Percentiles rank a stretch among this genome's conserved stretches.
phyloP scores from a whole-genome alignment of 2,113 vertebrate genomes.

The Fukomys damarensis region DNA sequence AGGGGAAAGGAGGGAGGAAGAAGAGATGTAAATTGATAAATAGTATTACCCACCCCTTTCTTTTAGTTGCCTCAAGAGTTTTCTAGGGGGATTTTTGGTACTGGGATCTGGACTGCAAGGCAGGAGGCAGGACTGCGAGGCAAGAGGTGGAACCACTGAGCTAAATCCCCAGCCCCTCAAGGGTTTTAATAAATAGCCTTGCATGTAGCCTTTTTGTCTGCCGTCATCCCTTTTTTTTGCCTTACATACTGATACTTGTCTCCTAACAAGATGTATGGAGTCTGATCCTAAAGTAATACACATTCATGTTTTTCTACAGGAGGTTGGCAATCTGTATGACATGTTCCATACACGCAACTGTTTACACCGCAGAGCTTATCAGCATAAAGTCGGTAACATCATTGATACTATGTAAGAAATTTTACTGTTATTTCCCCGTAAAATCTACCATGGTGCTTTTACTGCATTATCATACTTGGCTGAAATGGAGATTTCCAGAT shows the following conservation, averaged over 20 bases:
- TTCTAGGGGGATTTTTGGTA: too few relatives aligned
- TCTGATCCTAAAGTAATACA: background rate
- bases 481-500: conserved; percentile 26
- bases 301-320: conserved; percentile 85
- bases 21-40: background rate
- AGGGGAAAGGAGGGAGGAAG: background rate
- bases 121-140: too few relatives aligned
- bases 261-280: background rate
- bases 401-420: conserved; percentile 95
- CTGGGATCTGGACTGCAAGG: too few relatives aligned
- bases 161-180: too few relatives aligned
- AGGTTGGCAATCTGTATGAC: conserved; percentile 95
- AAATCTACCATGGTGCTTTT: conserved; percentile 20
- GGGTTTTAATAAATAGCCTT: background rate
- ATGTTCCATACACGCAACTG: conserved; percentile 96
- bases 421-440: background rate
- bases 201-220: background rate
- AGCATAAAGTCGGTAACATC: conserved; percentile 95
- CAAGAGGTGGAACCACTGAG: too few relatives aligned
- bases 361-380: conserved; percentile 96
- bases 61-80: background rate
- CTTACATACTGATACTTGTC: background rate
- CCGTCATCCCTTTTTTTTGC: background rate
- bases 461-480: background rate
- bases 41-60: background rate